Conservation (phyloP, 2,888 invertebrate genomes). For the Thymelicus acteon region DNA sequence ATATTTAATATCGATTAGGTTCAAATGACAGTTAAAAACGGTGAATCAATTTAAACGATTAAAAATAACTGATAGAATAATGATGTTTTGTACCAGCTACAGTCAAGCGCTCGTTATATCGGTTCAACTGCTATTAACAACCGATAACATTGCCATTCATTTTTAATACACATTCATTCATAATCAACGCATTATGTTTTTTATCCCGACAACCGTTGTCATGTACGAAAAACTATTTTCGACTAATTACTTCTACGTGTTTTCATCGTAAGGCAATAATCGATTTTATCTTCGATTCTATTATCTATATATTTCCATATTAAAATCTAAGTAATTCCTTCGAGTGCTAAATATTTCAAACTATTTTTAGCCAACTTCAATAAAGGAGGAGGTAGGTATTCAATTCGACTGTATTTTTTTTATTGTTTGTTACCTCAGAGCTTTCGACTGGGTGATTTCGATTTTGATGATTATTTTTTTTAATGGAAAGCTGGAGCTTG, state of each 20-base stretch:
- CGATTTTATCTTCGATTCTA: neutral
- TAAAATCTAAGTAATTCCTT: neutral
- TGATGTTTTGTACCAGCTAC: neutral
- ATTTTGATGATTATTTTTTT: no score
- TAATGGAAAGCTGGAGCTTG: no score
- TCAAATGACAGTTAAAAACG: neutral
- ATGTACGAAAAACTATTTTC: neutral
- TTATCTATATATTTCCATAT: neutral
- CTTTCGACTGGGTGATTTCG: no score
- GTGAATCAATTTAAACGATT: neutral
- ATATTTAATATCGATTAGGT: neutral
- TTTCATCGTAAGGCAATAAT: slow-evolving; percentile 10
- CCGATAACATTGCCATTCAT: neutral
- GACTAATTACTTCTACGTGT: neutral
- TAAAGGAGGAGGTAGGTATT: no score
- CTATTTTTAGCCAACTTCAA: no score
- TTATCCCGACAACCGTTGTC: neutral
- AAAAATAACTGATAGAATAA: neutral
- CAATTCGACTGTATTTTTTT: no score
- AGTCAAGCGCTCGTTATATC: neutral
- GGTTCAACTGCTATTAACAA: neutral
- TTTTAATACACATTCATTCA: slow-evolving; percentile 2
- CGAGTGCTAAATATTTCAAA: slow-evolving; percentile 25
- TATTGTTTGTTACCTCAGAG: no score
- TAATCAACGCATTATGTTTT: neutral